phyloP scores from a whole-genome alignment of 2,888 invertebrate species.

The Agriotes lineatus region DNA sequence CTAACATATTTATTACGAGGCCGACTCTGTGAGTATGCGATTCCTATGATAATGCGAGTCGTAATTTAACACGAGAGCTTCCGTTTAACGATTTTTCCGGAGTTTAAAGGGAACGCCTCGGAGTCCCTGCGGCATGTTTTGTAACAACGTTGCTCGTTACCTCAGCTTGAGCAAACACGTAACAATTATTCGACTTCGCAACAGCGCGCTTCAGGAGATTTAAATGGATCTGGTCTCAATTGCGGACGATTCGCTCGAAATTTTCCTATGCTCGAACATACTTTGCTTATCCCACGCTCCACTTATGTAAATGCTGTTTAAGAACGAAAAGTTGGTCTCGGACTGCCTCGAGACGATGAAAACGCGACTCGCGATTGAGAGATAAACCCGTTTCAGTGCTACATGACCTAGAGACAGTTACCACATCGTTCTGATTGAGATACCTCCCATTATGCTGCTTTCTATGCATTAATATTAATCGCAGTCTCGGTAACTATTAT shows the following conservation, averaged over 20 bases:
- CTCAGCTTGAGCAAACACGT: too few relatives aligned
- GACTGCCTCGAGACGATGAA: constrained; percentile 21
- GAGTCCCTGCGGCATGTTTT: too few relatives aligned
- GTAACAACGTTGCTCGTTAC: too few relatives aligned
- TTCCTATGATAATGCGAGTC: too few relatives aligned
- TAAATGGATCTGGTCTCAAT: constrained; percentile 14
- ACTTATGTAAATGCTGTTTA: constrained; percentile 31
- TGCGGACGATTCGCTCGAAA: constrained; percentile 3
- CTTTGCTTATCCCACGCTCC: constrained; percentile 29
- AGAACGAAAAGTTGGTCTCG: constrained; percentile 22
- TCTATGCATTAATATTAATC: neutral
- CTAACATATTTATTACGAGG: too few relatives aligned
- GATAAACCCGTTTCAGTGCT: constrained; percentile 18
- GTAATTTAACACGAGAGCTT: too few relatives aligned
- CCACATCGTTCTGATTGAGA: constrained; percentile 2
- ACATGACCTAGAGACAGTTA: constrained; percentile 22
- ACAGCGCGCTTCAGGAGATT: too few relatives aligned
- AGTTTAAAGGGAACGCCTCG: too few relatives aligned
- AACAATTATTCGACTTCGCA: too few relatives aligned
- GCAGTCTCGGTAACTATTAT: neutral
- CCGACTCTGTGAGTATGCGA: too few relatives aligned
- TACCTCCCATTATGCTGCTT: constrained; percentile 10
- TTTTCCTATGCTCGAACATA: constrained; percentile 17
- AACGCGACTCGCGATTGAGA: constrained; percentile 6
- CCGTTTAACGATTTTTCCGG: too few relatives aligned